Base-by-base conservation (phyloP, 2,113 vertebrate genomes). In the Pelmatolapia mariae region DNA sequence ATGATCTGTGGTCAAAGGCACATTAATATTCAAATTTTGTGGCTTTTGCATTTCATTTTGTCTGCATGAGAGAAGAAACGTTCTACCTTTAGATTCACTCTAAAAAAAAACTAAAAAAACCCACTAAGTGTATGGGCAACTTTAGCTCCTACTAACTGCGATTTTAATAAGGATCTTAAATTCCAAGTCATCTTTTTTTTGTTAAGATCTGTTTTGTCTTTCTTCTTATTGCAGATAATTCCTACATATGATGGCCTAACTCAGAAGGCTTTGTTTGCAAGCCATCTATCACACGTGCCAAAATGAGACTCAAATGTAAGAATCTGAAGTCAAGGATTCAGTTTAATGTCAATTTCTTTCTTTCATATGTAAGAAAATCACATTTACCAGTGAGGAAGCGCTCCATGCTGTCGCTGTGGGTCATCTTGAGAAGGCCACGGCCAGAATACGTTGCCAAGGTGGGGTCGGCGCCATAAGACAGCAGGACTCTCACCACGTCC, bases 401-500 rank as follows among this genome's bases (percentile, higher is more conserved):
- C 93, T 98, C 98, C 98, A 99, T 99, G 82, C 97, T 93, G 87
- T 98, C 97, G 2, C 98, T 99, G 96, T 98, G 98, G 38, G 98
- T 98, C 98, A 99, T 99, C 92, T 98, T 98, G 93, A 98, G 97
- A 3, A 99, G 97, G 85, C 97, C 97, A 66, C 98, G 97, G 92
- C 98, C 98, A 10, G 98, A 98, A 92, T 99, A 99, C 0, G 98
- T 98, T 3, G 98, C 98, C 80, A 99, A 95, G 1, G 98, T 99
- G 71, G 98, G 98, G 91, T 99, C 98, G 71, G 98, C 98, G 82
- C 98, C 98, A 2, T 98, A 98, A 22, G 98, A 99, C 82, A 99
- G 96, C 43, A 99, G 94, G 80, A 99, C 93, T 31, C 98, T 96
- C 79, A 98, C 98, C 38, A 98, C 98, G 82, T 99, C 98, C 92